Conservation (phyloP, 2,797 vertebrate genomes). For the Myripristis jacobus region DNA sequence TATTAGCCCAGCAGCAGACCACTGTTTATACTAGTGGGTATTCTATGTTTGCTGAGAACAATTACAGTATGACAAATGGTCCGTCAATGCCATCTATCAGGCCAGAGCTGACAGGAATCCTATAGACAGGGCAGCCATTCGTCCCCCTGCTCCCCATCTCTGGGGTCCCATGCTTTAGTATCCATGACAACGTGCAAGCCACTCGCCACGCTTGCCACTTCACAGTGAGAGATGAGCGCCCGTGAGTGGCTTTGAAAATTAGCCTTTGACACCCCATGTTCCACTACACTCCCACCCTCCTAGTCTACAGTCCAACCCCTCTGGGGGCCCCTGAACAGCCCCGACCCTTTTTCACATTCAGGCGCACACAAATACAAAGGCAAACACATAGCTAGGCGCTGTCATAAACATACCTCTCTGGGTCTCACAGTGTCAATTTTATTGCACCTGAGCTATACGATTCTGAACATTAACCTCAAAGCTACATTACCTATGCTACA, state of each 20-base stretch:
- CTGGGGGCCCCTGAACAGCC: slow-evolving; percentile 39
- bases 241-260: slow-evolving; percentile 85
- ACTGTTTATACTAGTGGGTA: slow-evolving; percentile 99
- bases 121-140: slow-evolving; percentile 96
- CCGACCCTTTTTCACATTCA: slow-evolving; percentile 46
- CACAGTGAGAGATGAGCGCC: slow-evolving; percentile 86
- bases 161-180: slow-evolving; percentile 95
- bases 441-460: slow-evolving; percentile 71
- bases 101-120: slow-evolving; percentile 97
- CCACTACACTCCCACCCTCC: slow-evolving; percentile 63
- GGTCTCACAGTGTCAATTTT: slow-evolving; percentile 69
- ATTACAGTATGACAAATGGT: slow-evolving; percentile 99
- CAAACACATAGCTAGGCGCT: slow-evolving; percentile 41
- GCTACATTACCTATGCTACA: slow-evolving; percentile 71
- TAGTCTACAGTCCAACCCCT: slow-evolving; percentile 55
- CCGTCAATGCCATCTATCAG: slow-evolving; percentile 99
- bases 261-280: slow-evolving; percentile 83
- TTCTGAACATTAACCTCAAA: slow-evolving; percentile 79
- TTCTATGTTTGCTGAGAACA: slow-evolving; percentile 99
- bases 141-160: slow-evolving; percentile 91
- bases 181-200: slow-evolving; percentile 95
- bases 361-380: slow-evolving; percentile 62
- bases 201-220: slow-evolving; percentile 87
- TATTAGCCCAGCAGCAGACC: slow-evolving; percentile 94
- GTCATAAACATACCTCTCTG: slow-evolving; percentile 66